phyloP scores from a whole-genome alignment of 2,888 invertebrate species.

The Lacanobia oleracea region DNA sequence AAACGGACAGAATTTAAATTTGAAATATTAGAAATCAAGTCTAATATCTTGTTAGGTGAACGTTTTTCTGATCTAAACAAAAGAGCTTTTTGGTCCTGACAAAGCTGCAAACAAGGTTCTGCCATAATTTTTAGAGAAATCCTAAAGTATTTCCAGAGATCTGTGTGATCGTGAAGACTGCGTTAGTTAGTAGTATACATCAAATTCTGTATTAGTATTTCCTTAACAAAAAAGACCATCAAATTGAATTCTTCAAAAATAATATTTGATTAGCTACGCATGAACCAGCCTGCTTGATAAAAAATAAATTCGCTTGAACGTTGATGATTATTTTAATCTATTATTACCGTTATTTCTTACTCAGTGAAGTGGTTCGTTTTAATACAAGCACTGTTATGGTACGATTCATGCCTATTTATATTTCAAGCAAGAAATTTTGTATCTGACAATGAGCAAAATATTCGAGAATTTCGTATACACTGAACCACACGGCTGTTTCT shows the following conservation, averaged over 20 bases:
- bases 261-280: constrained; percentile 56
- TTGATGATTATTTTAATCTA: constrained; percentile 54
- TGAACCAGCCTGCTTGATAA: constrained; percentile 23
- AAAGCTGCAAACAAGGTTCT: too few species aligned
- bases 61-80: neutral
- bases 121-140: neutral
- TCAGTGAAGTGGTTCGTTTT: constrained; percentile 4
- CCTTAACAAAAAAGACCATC: constrained; percentile 41
- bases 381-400: constrained; percentile 2
- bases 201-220: constrained; percentile 9
- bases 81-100: too few species aligned
- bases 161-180: neutral
- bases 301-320: constrained; percentile 56
- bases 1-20: neutral
- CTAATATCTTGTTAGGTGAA: neutral
- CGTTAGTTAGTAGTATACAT: neutral
- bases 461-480: neutral
- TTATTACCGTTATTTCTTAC: constrained; percentile 51
- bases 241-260: constrained; percentile 44
- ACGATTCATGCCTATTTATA: neutral
- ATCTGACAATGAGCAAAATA: too few species aligned
- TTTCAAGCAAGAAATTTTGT: neutral
- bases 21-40: neutral
- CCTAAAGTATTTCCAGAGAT: neutral
- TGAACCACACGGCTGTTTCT: neutral